These are phyloP conservation scores for Pterocles burchelli DNA, from an alignment of 2,113 vertebrate species.

Conservation along the genomic window DNA sequence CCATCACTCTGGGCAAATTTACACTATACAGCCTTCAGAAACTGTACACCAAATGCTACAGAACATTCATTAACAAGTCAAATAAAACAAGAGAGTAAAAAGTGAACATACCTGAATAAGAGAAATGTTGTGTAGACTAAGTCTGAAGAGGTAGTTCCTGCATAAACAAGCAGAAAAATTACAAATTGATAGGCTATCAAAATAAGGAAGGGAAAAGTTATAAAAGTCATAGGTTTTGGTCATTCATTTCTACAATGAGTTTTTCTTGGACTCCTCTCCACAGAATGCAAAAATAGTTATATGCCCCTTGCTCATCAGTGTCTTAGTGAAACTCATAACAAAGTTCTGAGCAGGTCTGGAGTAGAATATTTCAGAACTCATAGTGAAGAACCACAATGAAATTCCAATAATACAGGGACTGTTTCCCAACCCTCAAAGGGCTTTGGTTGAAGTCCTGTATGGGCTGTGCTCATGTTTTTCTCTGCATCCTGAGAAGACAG, in stretches of 20 bases:
- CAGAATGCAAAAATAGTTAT: not conserved
- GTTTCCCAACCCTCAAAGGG: not conserved
- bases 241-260: not conserved
- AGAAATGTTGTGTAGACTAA: slow-evolving; percentile 93
- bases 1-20: slow-evolving; percentile 20
- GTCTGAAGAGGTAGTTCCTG: slow-evolving; percentile 98
- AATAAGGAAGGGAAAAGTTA: not conserved
- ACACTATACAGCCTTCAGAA: not conserved
- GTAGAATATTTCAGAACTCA: not conserved
- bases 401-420: not conserved
- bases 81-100: slow-evolving; percentile 9
- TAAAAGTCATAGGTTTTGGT: not conserved
- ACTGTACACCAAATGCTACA: not conserved
- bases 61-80: slow-evolving; percentile 15
- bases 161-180: slow-evolving; percentile 65
- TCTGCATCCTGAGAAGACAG: slow-evolving; percentile 1
- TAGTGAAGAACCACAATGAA: not conserved
- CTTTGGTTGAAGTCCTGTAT: not conserved
- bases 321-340: not conserved
- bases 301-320: not conserved
- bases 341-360: not conserved
- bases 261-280: not conserved
- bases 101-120: slow-evolving; percentile 88
- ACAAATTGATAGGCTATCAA: slow-evolving; percentile 34
- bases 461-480: not conserved